Base-by-base conservation (phyloP, 2,888 invertebrate species). In the Stenodera caucasica region DNA sequence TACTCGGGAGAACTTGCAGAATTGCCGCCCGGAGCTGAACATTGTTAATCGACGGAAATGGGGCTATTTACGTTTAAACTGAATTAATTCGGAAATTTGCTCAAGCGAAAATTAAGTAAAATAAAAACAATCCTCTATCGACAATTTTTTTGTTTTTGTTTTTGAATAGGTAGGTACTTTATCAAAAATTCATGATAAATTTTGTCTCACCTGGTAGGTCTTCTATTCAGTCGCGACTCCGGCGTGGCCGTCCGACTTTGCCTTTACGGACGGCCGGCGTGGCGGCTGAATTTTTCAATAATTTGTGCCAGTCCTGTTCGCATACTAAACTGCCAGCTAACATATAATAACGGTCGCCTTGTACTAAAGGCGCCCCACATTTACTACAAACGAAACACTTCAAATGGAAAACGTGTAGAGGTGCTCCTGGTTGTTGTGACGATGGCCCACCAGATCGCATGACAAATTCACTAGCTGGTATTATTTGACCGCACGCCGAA, bases 361-460 rank as follows among this genome's bases (percentile, higher is more conserved):
- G 90, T 82, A 91, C 88, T 76, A 96, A 89, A 82, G 90, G 91
- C 76, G 89, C 87, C 75, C 92, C 90, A 82, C 96, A 96, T 82
- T 95, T 94, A 82, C 92, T 93, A 86, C 96, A 96, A 73, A 91
- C 89, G 85, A 96, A 96, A 84, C 96, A 96, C 84, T 94, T 94
- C 83, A 95, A 87, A 86, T 96, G 96, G 87, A 94, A 96, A 76
- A 94, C 93, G 82, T 88, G 88, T 69, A 86, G 83, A 76, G 88
- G 83, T 85, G 82, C 78, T 69, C 81, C 82, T 60, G 84, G 85
- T 77, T 85, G 84, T 80, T 77, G 77, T 77, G 80, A 83, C 73
- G 80, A 80, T 72, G 80, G 82, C 71, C 86, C 83, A 70, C 88
- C 89, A 75, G 90, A 89, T 81, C 93, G 86, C 91, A 95, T 95